A percentile compares a stretch with the other conserved stretches of the same genome.
Evolutionary conservation across 2,888 invertebrate species (phyloP).

Genomic region (Caenorhabditis sp.): DNA sequence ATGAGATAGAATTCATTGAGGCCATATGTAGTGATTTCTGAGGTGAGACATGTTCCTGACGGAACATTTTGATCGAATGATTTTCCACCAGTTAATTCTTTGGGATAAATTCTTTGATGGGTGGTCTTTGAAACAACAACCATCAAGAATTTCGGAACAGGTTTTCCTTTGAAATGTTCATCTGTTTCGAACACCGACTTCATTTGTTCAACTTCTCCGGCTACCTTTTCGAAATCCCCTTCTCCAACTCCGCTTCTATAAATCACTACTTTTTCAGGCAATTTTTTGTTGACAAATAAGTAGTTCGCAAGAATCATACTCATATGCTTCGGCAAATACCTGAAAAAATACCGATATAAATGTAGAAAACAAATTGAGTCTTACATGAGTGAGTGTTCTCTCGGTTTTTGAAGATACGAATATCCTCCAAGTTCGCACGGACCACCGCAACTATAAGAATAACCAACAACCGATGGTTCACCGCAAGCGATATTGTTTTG

Average conservation of each 20-base stretch:
- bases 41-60: neutral
- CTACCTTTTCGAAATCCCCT: neutral
- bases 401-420: slow-evolving; percentile 20
- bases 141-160: neutral
- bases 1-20: neutral
- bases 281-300: neutral
- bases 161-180: neutral
- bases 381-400: slow-evolving; percentile 13
- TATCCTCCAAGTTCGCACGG: slow-evolving; percentile 26
- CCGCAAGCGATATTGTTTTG: slow-evolving; percentile 17
- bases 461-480: slow-evolving; percentile 49
- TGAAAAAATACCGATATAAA: no score
- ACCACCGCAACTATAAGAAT: slow-evolving; percentile 17
- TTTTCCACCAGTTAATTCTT: neutral
- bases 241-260: neutral
- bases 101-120: neutral
- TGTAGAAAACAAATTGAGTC: neutral
- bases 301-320: neutral
- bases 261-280: slow-evolving; percentile 8
- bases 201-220: neutral
- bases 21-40: neutral
- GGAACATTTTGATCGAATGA: slow-evolving; percentile 2
- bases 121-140: neutral
- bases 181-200: neutral
- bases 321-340: neutral